Conservation (phyloP, 2,888 invertebrate genomes). For the Alcis repandata region DNA sequence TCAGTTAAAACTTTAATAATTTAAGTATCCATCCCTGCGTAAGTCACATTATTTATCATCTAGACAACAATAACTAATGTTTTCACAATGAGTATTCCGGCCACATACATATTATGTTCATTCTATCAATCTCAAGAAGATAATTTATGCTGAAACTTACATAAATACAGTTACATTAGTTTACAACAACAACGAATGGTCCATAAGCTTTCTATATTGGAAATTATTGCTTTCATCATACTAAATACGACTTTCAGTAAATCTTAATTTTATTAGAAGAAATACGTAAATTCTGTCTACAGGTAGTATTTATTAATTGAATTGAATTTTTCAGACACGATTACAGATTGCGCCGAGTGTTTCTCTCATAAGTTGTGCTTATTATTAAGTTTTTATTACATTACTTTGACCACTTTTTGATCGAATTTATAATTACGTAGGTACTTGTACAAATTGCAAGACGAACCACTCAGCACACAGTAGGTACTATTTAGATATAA, state of each 20-base stretch:
- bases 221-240: slow-evolving; percentile 68
- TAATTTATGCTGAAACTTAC: slow-evolving; percentile 86
- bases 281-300: slow-evolving; percentile 56
- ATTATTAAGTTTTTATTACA: too few species aligned
- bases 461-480: slow-evolving; percentile 53
- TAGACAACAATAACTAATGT: slow-evolving; percentile 85
- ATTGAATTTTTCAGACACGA: slow-evolving; percentile 52
- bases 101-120: slow-evolving; percentile 58
- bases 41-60: slow-evolving; percentile 87
- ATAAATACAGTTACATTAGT: slow-evolving; percentile 65
- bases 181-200: slow-evolving; percentile 81
- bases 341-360: slow-evolving; percentile 37
- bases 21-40: slow-evolving; percentile 88
- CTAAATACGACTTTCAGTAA: slow-evolving; percentile 57
- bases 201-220: slow-evolving; percentile 77
- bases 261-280: slow-evolving; percentile 51
- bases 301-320: slow-evolving; percentile 48
- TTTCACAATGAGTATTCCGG: slow-evolving; percentile 84
- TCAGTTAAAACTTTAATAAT: slow-evolving; percentile 87
- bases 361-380: slow-evolving; percentile 10
- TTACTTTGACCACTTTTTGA: not conserved
- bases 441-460: slow-evolving; percentile 50
- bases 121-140: slow-evolving; percentile 72
- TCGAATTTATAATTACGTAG: not conserved
- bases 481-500: slow-evolving; percentile 61